Evolutionary conservation across 2,113 vertebrate genomes (phyloP), one percentile per base, ranked within the genome.

Genomic region (Apaloderma vittatum): DNA sequence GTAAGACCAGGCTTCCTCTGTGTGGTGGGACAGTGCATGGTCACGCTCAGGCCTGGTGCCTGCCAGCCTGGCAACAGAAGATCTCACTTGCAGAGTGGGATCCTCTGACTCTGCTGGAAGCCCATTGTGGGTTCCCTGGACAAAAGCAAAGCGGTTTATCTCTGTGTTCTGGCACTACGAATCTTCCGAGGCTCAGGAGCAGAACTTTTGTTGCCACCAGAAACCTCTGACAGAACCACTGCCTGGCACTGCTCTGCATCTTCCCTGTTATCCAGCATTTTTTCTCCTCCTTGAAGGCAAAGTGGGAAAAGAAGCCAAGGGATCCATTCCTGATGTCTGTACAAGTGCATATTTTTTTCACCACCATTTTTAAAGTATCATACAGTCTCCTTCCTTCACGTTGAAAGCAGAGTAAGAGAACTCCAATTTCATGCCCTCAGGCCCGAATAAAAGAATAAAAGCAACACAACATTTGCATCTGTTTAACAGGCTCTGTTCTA

Each of bases 381-480:
- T 95, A 78, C 61, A 86, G 95, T 97, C 97, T 92, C 80, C 86
- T 95, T 97, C 98, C 97, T 98, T 96, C 94, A 88, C 90, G 92
- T 97, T 97, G 97, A 97, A 97, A 97, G 93, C 96, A 90, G 93
- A 97, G 96, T 94, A 92, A 90, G 85, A 96, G 94, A 97, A 98
- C 97, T 98, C 97, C 96, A 92, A 97, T 97, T 98, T 97, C 97
- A 88, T 96, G 92, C 97, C 98, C 92, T 83, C 43, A 34, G 97
- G 98, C 96, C 91, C 91, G 96, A 98, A 98, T 97, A 96, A 97
- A 97, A 97, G 96, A 97, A 98, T 97, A 97, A 98, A 98, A 98
- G 96, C 97, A 98, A 97, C 96, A 97, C 97, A 98, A 96, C 91
- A 98, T 98, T 98, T 98, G 97, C 98, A 98, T 98, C 97, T 98